Percentiles rank a stretch among this genome's conserved stretches.
Conservation (phyloP, 2,888 invertebrate genomes). For the Cephus spinipes region DNA sequence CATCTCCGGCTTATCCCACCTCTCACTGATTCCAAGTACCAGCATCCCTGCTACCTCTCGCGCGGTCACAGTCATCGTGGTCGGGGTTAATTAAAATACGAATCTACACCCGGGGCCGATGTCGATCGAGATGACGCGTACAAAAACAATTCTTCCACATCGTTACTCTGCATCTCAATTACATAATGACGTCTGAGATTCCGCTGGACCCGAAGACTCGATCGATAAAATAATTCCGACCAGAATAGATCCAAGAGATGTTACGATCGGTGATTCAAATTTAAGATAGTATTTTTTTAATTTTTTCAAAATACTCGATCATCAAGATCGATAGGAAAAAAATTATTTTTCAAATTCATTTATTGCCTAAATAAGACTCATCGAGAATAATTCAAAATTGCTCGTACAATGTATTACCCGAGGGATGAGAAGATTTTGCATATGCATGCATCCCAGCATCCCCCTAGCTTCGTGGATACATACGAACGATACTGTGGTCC, state of each 20-base stretch:
- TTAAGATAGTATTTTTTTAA: neutral
- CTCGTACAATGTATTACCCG: too few species aligned
- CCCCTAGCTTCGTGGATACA: neutral
- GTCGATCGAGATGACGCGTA: neutral
- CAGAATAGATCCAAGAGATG: neutral
- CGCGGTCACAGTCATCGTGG: neutral
- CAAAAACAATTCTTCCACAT: neutral
- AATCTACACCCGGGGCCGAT: neutral
- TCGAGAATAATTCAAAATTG: too few species aligned
- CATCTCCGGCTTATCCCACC: neutral
- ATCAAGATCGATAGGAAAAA: too few species aligned
- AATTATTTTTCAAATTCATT: too few species aligned
- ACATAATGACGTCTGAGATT: neutral
- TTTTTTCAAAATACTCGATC: neutral
- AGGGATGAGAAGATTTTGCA: too few species aligned
- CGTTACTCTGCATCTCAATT: neutral
- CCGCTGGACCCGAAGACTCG: neutral
- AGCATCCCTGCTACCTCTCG: neutral
- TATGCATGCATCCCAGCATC: too few species aligned
- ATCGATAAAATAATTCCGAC: neutral
- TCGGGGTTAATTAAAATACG: conserved; percentile 8
- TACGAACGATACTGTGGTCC: neutral
- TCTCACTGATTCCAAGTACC: neutral
- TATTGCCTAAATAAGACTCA: too few species aligned
- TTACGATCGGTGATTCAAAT: too few species aligned